Percentiles rank a stretch among this genome's conserved stretches.
Conservation (phyloP, 64 coral and sea anemone genomes). For the Catalaphyllia jardinei region DNA sequence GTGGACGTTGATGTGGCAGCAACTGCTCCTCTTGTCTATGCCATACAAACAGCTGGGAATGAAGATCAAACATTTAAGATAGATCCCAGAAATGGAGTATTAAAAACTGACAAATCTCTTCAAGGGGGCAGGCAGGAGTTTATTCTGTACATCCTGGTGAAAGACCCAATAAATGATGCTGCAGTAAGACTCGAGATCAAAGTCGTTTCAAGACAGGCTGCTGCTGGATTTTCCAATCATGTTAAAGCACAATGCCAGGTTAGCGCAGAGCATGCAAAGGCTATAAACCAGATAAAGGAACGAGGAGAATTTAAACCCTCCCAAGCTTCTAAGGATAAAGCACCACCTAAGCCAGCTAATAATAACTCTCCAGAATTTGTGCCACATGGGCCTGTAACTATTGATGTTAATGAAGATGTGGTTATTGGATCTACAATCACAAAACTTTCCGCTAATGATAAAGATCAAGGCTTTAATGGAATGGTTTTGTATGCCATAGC, state of each 20-base stretch:
- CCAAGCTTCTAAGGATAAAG: constrained; percentile 18
- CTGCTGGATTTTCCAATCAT: constrained; percentile 69
- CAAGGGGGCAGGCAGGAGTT: neutral
- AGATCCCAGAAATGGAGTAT: constrained; percentile 57
- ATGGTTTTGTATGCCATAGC: constrained; percentile 80
- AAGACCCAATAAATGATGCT: constrained; percentile 66
- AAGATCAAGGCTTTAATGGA: constrained; percentile 78
- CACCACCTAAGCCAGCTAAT: constrained; percentile 41
- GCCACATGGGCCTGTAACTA: neutral
- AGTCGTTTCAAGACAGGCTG: constrained; percentile 61
- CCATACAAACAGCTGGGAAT: constrained; percentile 55
- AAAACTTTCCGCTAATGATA: constrained; percentile 43
- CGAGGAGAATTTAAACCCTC: constrained; percentile 67
- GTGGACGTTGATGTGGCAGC: constrained; percentile 85
- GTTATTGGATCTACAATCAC: constrained; percentile 14
- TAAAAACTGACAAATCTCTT: constrained; percentile 73
- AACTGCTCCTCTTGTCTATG: constrained; percentile 1
- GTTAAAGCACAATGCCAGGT: constrained; percentile 19
- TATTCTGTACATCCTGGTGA: constrained; percentile 63
- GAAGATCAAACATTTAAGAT: constrained; percentile 62
- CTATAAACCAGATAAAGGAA: constrained; percentile 24
- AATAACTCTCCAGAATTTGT: constrained; percentile 49
- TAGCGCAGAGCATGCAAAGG: constrained; percentile 48
- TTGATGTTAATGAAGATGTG: constrained; percentile 57
- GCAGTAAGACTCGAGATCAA: constrained; percentile 65